Percentiles rank a stretch among this genome's conserved stretches.
These are phyloP conservation scores for Esperia sulphurella DNA, from an alignment of 2,888 invertebrate species.

Conservation along the genomic window DNA sequence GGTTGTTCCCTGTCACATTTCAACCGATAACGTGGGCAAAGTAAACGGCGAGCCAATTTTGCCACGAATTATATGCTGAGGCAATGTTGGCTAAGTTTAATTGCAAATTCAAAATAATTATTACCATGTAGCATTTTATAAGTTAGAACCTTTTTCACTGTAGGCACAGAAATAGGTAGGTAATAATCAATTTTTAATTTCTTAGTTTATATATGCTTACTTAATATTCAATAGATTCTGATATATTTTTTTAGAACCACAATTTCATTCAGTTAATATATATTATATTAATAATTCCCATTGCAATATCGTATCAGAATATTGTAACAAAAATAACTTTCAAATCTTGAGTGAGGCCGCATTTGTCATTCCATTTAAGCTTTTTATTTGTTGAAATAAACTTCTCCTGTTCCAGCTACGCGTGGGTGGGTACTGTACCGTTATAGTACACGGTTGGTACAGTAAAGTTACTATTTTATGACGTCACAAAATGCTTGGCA, in stretches of 20 bases:
- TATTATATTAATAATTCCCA: neutral
- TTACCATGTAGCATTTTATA: too few species aligned
- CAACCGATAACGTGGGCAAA: slow-evolving; percentile 24
- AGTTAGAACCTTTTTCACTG: too few species aligned
- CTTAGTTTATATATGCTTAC: too few species aligned
- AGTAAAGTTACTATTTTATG: neutral
- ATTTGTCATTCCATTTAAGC: slow-evolving; percentile 21
- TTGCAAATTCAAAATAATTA: too few species aligned
- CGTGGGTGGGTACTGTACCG: neutral
- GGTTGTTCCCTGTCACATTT: slow-evolving; percentile 18
- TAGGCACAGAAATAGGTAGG: too few species aligned
- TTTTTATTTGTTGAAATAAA: slow-evolving; percentile 18
- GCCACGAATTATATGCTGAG: slow-evolving; percentile 1
- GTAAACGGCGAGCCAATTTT: slow-evolving; percentile 22
- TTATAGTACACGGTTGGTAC: neutral
- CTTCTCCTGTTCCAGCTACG: neutral
- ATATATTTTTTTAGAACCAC: too few species aligned
- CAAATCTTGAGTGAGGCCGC: slow-evolving; percentile 12
- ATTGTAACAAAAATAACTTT: neutral
- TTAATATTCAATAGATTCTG: too few species aligned
- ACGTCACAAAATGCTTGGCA: neutral
- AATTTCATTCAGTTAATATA: too few species aligned
- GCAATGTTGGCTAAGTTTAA: neutral
- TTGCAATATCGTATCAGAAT: neutral
- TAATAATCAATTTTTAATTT: too few species aligned